Conservation (phyloP, 92 coral and sea anemone genomes). For the Epizoanthus stellaris region DNA sequence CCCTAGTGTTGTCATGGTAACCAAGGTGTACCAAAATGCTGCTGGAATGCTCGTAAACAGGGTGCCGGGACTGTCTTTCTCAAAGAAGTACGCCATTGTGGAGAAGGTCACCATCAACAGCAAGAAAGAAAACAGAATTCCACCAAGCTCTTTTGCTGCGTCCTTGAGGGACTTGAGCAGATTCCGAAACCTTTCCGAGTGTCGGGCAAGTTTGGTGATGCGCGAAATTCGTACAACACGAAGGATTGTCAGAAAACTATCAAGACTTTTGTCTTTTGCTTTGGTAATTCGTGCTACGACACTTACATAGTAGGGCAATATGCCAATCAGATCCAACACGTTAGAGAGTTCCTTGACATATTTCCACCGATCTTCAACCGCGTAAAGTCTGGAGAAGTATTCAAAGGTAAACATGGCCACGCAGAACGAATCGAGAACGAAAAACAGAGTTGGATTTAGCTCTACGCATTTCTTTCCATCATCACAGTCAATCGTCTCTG, state of each 20-base stretch:
- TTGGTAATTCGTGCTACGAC: constrained; percentile 50
- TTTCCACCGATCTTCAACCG: constrained; percentile 67
- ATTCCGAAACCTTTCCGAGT: constrained; percentile 75
- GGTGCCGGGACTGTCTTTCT: constrained; percentile 39
- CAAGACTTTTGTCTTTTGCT: constrained; percentile 53
- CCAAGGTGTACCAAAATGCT: constrained; percentile 88
- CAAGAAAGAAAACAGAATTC: constrained; percentile 82
- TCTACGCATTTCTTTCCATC: constrained; percentile 52
- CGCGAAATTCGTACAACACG: constrained; percentile 81
- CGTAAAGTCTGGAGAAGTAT: constrained; percentile 71
- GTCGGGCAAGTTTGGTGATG: constrained; percentile 82
- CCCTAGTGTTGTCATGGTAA: constrained; percentile 96
- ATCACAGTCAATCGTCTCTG: constrained; percentile 74
- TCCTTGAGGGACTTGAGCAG: constrained; percentile 67
- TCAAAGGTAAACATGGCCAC: constrained; percentile 85
- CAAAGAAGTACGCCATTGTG: constrained; percentile 63
- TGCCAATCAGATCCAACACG: constrained; percentile 75
- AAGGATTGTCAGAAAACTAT: constrained; percentile 63
- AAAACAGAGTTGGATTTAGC: constrained; percentile 43
- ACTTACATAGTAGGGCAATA: constrained; percentile 80
- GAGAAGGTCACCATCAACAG: constrained; percentile 83
- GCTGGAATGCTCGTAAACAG: constrained; percentile 79
- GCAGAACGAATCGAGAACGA: constrained; percentile 77
- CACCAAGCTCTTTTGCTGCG: constrained; percentile 85
- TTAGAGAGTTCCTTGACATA: constrained; percentile 70